A percentile compares a stretch with the other conserved stretches of the same genome.
phyloP scores from a whole-genome alignment of 2,888 invertebrate genomes.

The Itoplectis maculator region DNA sequence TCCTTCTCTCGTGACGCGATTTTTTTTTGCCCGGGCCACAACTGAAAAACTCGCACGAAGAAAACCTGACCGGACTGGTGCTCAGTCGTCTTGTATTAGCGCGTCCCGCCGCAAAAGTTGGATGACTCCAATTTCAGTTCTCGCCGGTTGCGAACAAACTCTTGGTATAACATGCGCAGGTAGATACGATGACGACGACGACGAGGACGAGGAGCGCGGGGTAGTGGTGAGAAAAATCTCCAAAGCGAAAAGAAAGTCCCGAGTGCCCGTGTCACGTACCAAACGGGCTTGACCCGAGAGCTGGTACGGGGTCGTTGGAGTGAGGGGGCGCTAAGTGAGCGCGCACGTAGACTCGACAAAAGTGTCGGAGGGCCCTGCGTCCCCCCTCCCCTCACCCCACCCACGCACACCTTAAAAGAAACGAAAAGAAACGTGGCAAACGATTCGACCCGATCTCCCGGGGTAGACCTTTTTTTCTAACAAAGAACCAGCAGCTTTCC shows the following conservation, averaged over 20 bases:
- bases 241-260: slow-evolving; percentile 38
- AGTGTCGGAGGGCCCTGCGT: slow-evolving; percentile 13
- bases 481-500: slow-evolving; percentile 33
- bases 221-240: slow-evolving; percentile 19
- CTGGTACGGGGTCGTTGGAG: slow-evolving; percentile 21
- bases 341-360: slow-evolving; percentile 52
- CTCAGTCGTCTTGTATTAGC: slow-evolving; percentile 6
- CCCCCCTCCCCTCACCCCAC: slow-evolving; percentile 4
- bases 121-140: slow-evolving; percentile 56
- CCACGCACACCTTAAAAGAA: slow-evolving; percentile 33
- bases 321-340: slow-evolving; percentile 24
- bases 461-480: slow-evolving; percentile 44
- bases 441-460: slow-evolving; percentile 53
- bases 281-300: slow-evolving; percentile 54
- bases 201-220: neutral
- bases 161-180: slow-evolving; percentile 25
- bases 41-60: slow-evolving; percentile 13
- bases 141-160: slow-evolving; percentile 24
- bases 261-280: slow-evolving; percentile 48
- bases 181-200: neutral
- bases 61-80: neutral
- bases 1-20: neutral
- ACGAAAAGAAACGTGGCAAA: slow-evolving; percentile 50
- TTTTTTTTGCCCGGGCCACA: neutral
- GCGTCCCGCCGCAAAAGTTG: slow-evolving; percentile 42